phyloP scores from a whole-genome alignment of 2,113 vertebrate species.

The Suncus etruscus region DNA sequence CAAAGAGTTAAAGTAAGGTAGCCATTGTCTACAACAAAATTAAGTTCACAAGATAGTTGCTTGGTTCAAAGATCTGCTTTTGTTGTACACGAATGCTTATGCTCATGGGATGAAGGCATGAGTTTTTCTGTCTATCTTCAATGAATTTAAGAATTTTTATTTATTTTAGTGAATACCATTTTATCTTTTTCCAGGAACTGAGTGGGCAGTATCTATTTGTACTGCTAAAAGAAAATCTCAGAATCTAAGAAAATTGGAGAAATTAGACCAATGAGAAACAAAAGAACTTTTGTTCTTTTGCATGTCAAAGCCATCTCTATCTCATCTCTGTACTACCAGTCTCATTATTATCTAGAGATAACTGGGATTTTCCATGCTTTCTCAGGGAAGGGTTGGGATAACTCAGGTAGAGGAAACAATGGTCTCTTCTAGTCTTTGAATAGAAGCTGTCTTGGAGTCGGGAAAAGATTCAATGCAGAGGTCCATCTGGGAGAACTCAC shows the following conservation, averaged over 20 bases:
- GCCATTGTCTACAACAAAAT: no score
- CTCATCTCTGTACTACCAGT: no score
- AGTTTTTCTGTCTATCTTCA: not conserved
- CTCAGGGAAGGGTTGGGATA: not conserved
- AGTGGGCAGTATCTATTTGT: not conserved
- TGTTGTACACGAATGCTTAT: fast-evolving
- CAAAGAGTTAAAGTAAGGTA: fast-evolving
- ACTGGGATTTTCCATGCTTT: fast-evolving
- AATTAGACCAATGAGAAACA: fast-evolving
- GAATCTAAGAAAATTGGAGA: not conserved
- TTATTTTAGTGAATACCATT: not conserved
- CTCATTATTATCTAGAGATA: fast-evolving
- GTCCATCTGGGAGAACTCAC: not conserved
- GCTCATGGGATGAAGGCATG: fast-evolving
- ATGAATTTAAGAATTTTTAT: not conserved
- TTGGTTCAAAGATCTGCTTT: not conserved
- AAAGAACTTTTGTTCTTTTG: not conserved
- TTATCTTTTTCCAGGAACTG: not conserved
- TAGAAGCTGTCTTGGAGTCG: not conserved
- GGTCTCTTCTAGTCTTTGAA: not conserved
- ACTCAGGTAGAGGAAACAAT: not conserved
- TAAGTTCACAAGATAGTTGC: not conserved
- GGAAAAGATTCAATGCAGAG: not conserved
- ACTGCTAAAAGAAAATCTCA: fast-evolving
- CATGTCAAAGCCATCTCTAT: not conserved